Percentiles rank a stretch among this genome's conserved stretches.
Evolutionary conservation across 2,888 invertebrate genomes (phyloP).

Genomic region (Digitonthophagus gazella): DNA sequence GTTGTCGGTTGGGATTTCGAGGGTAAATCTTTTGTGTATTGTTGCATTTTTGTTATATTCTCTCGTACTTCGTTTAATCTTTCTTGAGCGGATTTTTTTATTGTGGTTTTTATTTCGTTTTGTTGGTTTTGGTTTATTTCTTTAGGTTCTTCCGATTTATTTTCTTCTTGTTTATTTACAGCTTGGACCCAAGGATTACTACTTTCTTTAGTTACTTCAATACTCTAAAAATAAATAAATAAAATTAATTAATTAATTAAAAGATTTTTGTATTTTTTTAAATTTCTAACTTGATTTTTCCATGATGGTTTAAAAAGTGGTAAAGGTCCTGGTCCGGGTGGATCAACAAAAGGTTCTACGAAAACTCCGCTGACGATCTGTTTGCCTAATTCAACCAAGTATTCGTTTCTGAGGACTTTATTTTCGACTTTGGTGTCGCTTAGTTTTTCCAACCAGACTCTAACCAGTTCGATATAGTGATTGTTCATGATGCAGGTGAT

Average conservation of each 20-base stretch:
- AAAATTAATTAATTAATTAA: background rate
- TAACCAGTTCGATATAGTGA: conserved; percentile 33
- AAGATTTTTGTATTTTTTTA: background rate
- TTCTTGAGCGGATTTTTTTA: conserved; percentile 3
- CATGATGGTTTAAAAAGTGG: conserved; percentile 23
- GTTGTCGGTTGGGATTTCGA: background rate
- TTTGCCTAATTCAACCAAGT: conserved; percentile 33
- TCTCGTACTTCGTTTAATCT: conserved; percentile 20
- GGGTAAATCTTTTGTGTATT: background rate
- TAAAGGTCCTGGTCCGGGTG: conserved; percentile 30
- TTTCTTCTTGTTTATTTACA: background rate
- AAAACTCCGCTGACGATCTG: conserved; percentile 36
- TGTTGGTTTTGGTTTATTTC: background rate
- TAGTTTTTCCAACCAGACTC: conserved; percentile 37
- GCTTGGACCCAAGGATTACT: conserved; percentile 13
- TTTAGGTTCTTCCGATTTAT: background rate
- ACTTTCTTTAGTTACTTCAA: conserved; percentile 7
- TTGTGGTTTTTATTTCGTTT: background rate
- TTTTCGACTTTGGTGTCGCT: conserved; percentile 27
- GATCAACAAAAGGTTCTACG: conserved; percentile 33
- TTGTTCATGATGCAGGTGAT: conserved; percentile 37
- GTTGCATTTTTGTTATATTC: conserved; percentile 12
- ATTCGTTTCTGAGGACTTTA: conserved; percentile 33
- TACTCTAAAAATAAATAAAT: conserved; percentile 10
- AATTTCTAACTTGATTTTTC: conserved; percentile 17